Conservation (phyloP, 2,113 vertebrate species). For the Sialia sialis region DNA sequence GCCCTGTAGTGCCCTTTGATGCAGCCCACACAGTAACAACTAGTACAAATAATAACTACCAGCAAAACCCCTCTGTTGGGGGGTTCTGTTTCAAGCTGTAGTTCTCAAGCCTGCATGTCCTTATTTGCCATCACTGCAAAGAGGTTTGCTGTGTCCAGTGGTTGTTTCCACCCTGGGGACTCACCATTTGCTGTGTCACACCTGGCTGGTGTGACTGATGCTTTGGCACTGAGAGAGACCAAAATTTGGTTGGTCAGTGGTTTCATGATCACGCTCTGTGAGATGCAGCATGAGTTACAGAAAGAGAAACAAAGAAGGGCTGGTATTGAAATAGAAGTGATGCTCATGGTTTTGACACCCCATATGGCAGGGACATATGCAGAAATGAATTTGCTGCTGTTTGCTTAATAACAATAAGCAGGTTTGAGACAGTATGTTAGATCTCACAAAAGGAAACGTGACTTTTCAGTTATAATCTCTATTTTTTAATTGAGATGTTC, state of each 20-base stretch:
- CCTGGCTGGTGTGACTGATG: background rate
- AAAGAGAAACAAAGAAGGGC: background rate
- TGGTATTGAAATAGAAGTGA: background rate
- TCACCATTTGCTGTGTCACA: background rate
- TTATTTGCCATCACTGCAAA: background rate
- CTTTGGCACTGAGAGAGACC: background rate
- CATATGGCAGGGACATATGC: background rate
- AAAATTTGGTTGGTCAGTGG: background rate
- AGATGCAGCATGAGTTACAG: background rate
- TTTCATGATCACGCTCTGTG: background rate
- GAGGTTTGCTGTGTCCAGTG: background rate
- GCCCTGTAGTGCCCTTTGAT: background rate
- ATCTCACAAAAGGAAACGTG: background rate
- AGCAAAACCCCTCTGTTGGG: background rate
- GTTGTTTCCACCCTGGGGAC: background rate
- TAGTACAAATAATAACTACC: background rate
- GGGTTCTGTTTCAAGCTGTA: background rate
- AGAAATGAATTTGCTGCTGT: background rate
- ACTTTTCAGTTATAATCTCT: background rate
- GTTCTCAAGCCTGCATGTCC: background rate
- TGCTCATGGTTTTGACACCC: background rate
- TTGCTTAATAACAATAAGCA: constrained; percentile 10
- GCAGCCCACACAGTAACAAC: background rate
- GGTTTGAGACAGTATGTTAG: background rate
- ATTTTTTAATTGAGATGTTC: background rate